These are phyloP conservation scores for Uria aalge DNA, from an alignment of 2,113 vertebrate genomes.

Conservation along the genomic window DNA sequence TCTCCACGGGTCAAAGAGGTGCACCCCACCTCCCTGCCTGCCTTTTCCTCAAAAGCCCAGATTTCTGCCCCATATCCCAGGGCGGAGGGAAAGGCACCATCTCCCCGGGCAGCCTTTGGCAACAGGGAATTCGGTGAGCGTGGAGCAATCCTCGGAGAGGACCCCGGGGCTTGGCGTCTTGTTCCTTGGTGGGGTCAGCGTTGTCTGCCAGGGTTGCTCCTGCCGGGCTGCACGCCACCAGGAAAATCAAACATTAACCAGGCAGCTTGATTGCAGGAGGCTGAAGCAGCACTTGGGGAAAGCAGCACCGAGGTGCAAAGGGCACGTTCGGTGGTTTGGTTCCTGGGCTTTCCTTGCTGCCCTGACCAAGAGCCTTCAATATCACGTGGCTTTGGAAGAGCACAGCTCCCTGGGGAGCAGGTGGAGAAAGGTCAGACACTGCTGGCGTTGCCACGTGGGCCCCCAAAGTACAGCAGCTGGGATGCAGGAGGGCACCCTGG, in stretches of 20 bases:
- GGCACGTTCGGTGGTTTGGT: neutral
- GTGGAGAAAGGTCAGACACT: neutral
- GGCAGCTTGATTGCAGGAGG: neutral
- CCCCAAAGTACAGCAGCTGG: neutral
- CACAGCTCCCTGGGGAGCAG: fast-evolving
- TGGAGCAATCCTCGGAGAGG: fast-evolving
- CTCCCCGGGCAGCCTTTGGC: neutral
- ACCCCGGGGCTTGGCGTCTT: neutral
- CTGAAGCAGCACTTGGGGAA: neutral
- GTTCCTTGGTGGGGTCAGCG: neutral
- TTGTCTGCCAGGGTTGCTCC: neutral
- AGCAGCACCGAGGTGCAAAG: neutral
- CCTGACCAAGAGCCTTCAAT: neutral
- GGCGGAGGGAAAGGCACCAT: neutral
- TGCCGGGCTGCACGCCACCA: neutral
- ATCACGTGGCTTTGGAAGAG: neutral
- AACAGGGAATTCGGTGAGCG: neutral
- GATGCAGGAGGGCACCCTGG: neutral
- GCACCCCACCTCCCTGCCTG: neutral
- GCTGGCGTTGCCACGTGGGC: neutral
- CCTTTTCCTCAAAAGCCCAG: neutral
- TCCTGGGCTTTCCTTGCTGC: neutral
- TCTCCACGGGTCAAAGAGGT: neutral
- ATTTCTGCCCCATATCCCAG: neutral
- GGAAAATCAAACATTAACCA: constrained; percentile 62